Conservation (phyloP, 2,888 invertebrate species). For the Andrena hattorfiana region DNA sequence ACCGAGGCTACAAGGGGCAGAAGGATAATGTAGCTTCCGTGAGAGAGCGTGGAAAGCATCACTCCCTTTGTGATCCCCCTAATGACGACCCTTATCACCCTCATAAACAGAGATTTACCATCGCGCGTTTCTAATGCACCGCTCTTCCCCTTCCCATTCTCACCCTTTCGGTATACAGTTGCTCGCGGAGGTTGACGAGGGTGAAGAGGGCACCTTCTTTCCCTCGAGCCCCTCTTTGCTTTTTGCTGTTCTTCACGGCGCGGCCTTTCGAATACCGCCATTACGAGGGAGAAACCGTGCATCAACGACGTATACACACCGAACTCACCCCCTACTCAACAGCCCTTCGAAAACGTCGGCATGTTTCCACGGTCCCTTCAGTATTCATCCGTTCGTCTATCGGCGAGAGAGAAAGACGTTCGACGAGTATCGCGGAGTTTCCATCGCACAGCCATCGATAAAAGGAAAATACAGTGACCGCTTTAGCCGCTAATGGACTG, state of each 20-base stretch:
- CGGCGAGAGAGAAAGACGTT: neutral
- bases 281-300: constrained; percentile 17
- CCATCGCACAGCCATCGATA: constrained; percentile 9
- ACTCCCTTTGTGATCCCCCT: constrained; percentile 64
- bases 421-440: constrained; percentile 11
- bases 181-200: constrained; percentile 55
- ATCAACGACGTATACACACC: constrained; percentile 11
- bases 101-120: constrained; percentile 73
- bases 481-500: constrained; percentile 68
- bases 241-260: constrained; percentile 28
- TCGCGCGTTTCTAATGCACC: constrained; percentile 64
- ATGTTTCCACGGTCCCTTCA: neutral
- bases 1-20: constrained; percentile 16
- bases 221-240: neutral
- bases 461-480: constrained; percentile 65
- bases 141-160: constrained; percentile 46
- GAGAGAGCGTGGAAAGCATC: constrained; percentile 49
- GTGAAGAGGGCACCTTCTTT: constrained; percentile 42
- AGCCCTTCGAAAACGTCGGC: neutral
- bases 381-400: neutral
- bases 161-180: constrained; percentile 59
- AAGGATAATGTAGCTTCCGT: constrained; percentile 46
- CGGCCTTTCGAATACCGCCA: constrained; percentile 37
- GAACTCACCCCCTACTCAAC: constrained; percentile 16
- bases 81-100: constrained; percentile 72